Evolutionary conservation across 2,113 vertebrate species (phyloP).

Genomic region (Grammomys dolichurus): DNA sequence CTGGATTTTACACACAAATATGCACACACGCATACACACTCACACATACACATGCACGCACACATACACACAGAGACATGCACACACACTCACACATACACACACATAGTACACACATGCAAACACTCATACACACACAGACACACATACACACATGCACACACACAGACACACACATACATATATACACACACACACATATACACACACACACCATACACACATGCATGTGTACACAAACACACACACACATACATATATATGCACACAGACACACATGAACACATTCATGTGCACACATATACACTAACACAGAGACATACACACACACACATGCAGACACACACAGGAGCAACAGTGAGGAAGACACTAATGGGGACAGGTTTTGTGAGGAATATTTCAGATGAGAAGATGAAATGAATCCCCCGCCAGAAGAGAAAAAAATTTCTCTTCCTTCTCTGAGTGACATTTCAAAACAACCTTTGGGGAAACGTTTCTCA

Average conservation of each 20-base stretch:
- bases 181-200: neutral
- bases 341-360: neutral
- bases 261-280: neutral
- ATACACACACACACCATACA: neutral
- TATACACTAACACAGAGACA: neutral
- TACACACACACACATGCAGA: neutral
- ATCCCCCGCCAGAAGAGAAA: neutral
- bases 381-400: slow-evolving; percentile 29
- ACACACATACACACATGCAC: neutral
- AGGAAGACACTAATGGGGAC: neutral
- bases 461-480: slow-evolving; percentile 57
- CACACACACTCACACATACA: no score
- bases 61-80: no score
- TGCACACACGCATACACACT: neutral
- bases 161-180: neutral
- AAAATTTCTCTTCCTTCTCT: slow-evolving; percentile 23
- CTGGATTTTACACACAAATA: neutral
- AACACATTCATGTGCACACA: neutral
- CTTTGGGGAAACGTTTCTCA: slow-evolving; percentile 36
- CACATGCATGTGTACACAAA: neutral
- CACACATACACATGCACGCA: neutral
- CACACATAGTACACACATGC: neutral
- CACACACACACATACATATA: neutral
- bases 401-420: slow-evolving; percentile 31
- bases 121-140: neutral